These are phyloP conservation scores for Drosophila picticornis DNA, from an alignment of 2,888 invertebrate genomes.

Conservation along the genomic window DNA sequence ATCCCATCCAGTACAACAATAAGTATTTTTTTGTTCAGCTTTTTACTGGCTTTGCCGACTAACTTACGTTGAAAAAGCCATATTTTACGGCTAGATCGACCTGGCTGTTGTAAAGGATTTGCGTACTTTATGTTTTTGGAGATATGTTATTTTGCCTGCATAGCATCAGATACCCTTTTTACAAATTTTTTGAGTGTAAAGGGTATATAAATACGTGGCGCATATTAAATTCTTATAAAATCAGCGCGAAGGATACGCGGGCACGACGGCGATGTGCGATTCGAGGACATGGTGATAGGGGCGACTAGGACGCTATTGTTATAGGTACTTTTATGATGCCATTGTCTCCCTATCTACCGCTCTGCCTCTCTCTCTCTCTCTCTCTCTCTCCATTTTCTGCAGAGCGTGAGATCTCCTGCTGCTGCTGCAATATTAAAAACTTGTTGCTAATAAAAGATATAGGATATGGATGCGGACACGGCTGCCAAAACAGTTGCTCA, in stretches of 20 bases:
- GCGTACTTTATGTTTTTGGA: neutral
- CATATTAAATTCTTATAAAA: conserved; percentile 80
- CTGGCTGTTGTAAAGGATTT: neutral
- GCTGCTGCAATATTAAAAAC: conserved; percentile 72
- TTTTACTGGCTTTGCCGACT: no score
- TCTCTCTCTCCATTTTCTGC: neutral
- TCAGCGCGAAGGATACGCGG: conserved; percentile 54
- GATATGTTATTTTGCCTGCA: neutral
- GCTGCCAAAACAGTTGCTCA: conserved; percentile 41
- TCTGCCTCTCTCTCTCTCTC: neutral
- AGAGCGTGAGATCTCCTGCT: conserved; percentile 47
- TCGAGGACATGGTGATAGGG: conserved; percentile 33
- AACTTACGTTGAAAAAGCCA: neutral
- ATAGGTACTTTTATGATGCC: conserved; percentile 60
- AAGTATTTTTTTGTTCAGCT: neutral
- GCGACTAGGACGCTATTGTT: conserved; percentile 67
- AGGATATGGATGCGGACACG: conserved; percentile 49
- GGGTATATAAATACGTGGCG: conserved; percentile 53
- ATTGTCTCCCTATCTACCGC: conserved; percentile 42
- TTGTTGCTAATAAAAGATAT: conserved; percentile 79
- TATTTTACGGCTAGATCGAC: neutral
- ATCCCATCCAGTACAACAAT: neutral
- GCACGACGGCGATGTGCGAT: conserved; percentile 45
- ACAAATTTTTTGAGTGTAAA: neutral
- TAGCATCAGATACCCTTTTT: neutral